These are phyloP conservation scores for Trissonchulus latispiculum DNA, from an alignment of 2,888 invertebrate genomes.

Conservation along the genomic window DNA sequence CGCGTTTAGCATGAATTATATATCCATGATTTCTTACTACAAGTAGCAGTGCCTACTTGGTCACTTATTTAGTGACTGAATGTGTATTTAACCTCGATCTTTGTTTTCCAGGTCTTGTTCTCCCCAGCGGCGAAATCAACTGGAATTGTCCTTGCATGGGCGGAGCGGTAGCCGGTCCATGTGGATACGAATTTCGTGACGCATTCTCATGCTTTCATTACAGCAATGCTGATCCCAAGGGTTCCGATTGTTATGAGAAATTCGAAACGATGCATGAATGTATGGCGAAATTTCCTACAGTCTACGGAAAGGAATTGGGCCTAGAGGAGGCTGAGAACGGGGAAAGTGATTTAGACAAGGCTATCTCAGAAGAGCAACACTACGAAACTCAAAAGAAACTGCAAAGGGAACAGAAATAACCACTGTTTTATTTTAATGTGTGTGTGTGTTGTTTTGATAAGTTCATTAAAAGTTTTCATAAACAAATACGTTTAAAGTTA, in stretches of 20 bases:
- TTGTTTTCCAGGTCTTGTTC: slow-evolving; percentile 69
- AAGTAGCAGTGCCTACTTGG: no score
- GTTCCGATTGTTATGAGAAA: slow-evolving; percentile 78
- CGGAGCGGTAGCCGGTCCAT: slow-evolving; percentile 94
- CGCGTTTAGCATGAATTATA: no score
- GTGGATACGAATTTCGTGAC: slow-evolving; percentile 80
- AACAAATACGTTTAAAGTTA: no score
- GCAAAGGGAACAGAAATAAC: no score
- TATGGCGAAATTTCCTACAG: slow-evolving; percentile 71
- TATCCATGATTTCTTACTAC: no score
- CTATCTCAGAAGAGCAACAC: slow-evolving; percentile 27
- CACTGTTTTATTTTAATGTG: no score
- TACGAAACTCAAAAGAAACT: no score
- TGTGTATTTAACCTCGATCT: no score
- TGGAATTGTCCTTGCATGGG: slow-evolving; percentile 95
- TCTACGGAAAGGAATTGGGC: slow-evolving; percentile 52
- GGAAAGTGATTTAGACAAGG: slow-evolving; percentile 27
- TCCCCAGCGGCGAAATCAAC: slow-evolving; percentile 77
- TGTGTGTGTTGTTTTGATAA: no score
- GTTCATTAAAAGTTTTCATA: no score
- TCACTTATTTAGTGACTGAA: no score
- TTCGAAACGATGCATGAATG: slow-evolving; percentile 83
- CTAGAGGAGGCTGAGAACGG: not conserved
- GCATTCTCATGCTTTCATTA: slow-evolving; percentile 92
- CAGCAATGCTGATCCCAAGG: slow-evolving; percentile 69